Evolutionary conservation across 2,888 invertebrate species (phyloP).

Genomic region (Caenorhabditis macrosperma): DNA sequence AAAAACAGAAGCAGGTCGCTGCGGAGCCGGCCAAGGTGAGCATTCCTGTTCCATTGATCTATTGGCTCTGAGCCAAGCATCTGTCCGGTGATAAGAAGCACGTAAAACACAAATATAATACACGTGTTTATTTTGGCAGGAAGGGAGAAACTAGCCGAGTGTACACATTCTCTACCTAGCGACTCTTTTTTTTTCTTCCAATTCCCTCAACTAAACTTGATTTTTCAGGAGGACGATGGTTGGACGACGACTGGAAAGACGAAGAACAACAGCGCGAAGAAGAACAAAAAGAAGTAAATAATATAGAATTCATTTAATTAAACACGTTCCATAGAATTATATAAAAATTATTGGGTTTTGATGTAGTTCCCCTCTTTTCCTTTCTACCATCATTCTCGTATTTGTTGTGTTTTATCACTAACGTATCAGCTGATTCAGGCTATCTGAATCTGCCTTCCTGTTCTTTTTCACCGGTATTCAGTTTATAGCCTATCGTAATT

Average conservation of each 20-base stretch:
- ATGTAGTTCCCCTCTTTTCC: slow-evolving; percentile 5
- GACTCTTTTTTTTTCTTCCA: neutral
- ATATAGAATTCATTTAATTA: neutral
- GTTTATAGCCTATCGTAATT: too few relatives aligned
- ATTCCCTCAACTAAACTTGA: neutral
- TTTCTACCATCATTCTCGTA: slow-evolving; percentile 3
- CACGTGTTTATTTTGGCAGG: slow-evolving; percentile 52
- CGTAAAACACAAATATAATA: slow-evolving; percentile 45
- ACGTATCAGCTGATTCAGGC: neutral
- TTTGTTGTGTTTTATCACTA: neutral
- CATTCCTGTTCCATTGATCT: neutral
- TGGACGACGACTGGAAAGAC: slow-evolving; percentile 47
- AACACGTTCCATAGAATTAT: neutral
- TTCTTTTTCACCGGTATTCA: neutral
- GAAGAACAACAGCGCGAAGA: slow-evolving; percentile 27
- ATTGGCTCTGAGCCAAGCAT: slow-evolving; percentile 43
- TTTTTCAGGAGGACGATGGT: slow-evolving; percentile 47
- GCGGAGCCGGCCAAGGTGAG: slow-evolving; percentile 30
- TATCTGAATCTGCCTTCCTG: neutral
- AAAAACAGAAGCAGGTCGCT: slow-evolving; percentile 1
- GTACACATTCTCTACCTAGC: slow-evolving; percentile 21
- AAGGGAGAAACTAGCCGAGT: slow-evolving; percentile 29
- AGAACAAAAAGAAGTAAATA: slow-evolving; percentile 44
- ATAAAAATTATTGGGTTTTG: slow-evolving; percentile 5
- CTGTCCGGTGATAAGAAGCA: slow-evolving; percentile 48